Evolutionary conservation across 1,140 invertebrate species (phyloP), one percentile per base, ranked within the genome.

Genomic region (Drosophila guanche): DNA sequence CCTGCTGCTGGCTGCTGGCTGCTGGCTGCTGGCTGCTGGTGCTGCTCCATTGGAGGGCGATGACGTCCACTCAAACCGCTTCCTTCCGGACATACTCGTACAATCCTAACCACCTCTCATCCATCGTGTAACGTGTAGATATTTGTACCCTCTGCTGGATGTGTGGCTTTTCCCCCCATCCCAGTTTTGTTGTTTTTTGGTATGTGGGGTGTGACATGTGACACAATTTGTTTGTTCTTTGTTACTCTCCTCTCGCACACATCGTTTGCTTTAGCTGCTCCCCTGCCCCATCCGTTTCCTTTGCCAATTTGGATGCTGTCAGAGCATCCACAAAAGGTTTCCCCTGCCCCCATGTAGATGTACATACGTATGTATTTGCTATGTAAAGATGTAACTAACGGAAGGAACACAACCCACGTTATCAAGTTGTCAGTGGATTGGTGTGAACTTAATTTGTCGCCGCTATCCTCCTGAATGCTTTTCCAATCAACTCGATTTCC

Each of bases 161-260:
- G 68, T 71, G 67, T 70, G 16, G 60, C 65, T 68, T 69, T 68
- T 48, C 51, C 66, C 62, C 43, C 22, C 14, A 27, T 55, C 12
- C 8, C 33, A 20, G 1, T 29, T 27, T n/a, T 42, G 23, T 71
- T 52, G 52, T 55, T 66, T 72, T 72, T 73, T 51, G 33, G 69
- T 22, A 46, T 74, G 56, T 65, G 59, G 69, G 69, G 70, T 74
- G 69, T 74, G 70, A 74, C 70, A 74, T 74, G 70, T 74, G 70
- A 74, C 70, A 74, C 70, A 74, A 74, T 74, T 73, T 73, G 69
- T 69, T 69, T 69, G 66, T 69, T 68, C 63, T 69, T 69, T 68
- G 66, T 68, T 68, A 25, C 43, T 68, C 62, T 55, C 10, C 1
- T 20, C 16, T 20, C 16, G 1, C 16, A 10, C 62, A 55, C 65